Evolutionary conservation across 2,888 invertebrate genomes (phyloP), one percentile per base, ranked within the genome.

Genomic region (Blastobasis adustella): DNA sequence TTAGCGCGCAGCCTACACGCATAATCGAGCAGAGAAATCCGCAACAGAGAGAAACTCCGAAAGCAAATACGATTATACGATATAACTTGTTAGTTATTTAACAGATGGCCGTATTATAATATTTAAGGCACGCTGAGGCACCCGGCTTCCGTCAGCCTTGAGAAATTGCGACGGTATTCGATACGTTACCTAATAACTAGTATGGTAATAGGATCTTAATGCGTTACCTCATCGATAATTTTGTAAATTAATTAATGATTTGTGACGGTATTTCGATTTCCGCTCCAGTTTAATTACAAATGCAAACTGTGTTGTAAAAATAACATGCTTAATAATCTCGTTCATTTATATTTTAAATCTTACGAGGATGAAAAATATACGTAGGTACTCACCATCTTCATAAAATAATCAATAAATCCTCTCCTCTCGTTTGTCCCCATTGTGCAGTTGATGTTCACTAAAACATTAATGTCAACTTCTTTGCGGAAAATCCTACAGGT

Each of bases 381-480:
- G 23, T 23, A 47, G 49, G 40, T 59, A 74, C 86, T 83, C 73
- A 87, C 87, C 87, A 86, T 86, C 77, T 80, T 86, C 55, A 78
- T 69, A 69, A 73, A 63, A 56, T 63, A 62, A 61, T 65, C 58
- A 54, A 66, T 60, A 62, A 68, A 67, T 67, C 73, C 80, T 72
- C 72, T 79, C 73, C 78, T 73, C 63, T 79, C 79, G 66, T 72
- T 75, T 66, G 71, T 78, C 69, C 85, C 83, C 86, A 87, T 86
- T 65, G 71, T 76, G 62, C 66, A 62, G 66, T 23, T 23, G 69
- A 59, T 62, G 62, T 61, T 63, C 66, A 61, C 66, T 63, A 59
- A 66, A 59, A 58, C 61, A 61, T 63, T 49, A 66, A 62, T 58
- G 61, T 64, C 65, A 72, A 63, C 37, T 9, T 39, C 23, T 23